Base-by-base conservation (phyloP, 2,113 vertebrate genomes). In the Entelurus aequoreus region DNA sequence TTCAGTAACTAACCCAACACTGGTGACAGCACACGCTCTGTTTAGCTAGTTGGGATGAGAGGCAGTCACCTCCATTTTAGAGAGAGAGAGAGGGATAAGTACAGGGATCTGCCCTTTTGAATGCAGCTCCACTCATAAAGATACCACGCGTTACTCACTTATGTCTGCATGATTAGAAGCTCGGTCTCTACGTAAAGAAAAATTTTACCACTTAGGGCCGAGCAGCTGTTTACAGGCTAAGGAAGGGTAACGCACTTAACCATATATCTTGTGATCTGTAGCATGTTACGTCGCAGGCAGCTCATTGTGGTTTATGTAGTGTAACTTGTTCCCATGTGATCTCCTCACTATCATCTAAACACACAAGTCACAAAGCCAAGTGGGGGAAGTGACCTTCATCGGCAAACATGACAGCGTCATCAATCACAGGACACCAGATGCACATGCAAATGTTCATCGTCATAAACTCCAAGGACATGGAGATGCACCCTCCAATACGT, bases 101-200 rank as follows among this genome's bases (percentile, higher is more conserved):
- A 90, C 82, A 88, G 86, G 87, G 87, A 88, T 88, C 83, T 88
- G 84, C 81, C 80, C 84, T 89, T 10, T 87, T 89, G 87, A 91
- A 88, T 90, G 84, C 84, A 86, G 82, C 87, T 89, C 77, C 74
- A 78, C 86, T 87, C 87, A 84, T 90, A 90, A 91, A 90, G 86
- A 89, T 82, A 88, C 87, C 88, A 88, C 84, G 81, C 82, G 80
- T 89, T 87, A 87, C 85, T 87, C 87, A 90, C 88, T 90, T 90
- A 90, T 87, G 86, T 88, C 85, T 84, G 86, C 88, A 83, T 90
- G 89, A 91, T 91, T 91, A 90, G 87, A 90, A 90, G 90, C 89
- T 83, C 87, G 89, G 81, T 81, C 82, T 56, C n/a, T 88, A 82
- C 87, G 76, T 90, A 91, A 90, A 90, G 78, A 84, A 90, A 86